Percentiles rank a stretch among this genome's conserved stretches.
phyloP scores from a whole-genome alignment of 2,797 vertebrate genomes.

The Emydoidea blandingii region DNA sequence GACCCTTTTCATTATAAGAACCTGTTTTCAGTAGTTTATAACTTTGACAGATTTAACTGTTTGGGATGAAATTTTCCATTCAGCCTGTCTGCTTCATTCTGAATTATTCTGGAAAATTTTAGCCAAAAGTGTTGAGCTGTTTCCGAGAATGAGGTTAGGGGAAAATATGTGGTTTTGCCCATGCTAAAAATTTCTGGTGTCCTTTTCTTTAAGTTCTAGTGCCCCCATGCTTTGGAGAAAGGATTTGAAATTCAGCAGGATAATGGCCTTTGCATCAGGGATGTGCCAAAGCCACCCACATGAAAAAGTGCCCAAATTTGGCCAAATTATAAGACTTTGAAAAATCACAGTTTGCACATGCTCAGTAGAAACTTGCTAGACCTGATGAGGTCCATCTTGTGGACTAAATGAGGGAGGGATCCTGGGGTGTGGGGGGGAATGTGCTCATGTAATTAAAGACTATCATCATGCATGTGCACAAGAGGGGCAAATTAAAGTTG shows the following conservation, averaged over 20 bases:
- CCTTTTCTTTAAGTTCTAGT: neutral
- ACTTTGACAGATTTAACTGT: neutral
- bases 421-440: neutral
- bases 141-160: neutral
- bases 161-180: neutral
- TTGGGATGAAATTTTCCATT: neutral
- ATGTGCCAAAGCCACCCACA: neutral
- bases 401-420: neutral
- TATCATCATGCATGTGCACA: neutral
- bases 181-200: neutral
- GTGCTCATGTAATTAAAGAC: neutral
- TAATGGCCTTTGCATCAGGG: neutral
- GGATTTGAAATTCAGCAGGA: neutral
- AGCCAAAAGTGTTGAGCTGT: neutral
- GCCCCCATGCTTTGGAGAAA: neutral
- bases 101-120: neutral
- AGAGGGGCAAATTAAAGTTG: neutral
- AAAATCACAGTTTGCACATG: neutral
- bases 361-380: neutral
- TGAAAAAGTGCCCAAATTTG: neutral
- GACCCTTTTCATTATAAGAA: no score
- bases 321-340: neutral
- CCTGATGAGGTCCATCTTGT: neutral
- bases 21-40: neutral
- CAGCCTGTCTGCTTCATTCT: neutral